phyloP scores from a whole-genome alignment of 2,888 invertebrate species.

The Apoderus coryli region DNA sequence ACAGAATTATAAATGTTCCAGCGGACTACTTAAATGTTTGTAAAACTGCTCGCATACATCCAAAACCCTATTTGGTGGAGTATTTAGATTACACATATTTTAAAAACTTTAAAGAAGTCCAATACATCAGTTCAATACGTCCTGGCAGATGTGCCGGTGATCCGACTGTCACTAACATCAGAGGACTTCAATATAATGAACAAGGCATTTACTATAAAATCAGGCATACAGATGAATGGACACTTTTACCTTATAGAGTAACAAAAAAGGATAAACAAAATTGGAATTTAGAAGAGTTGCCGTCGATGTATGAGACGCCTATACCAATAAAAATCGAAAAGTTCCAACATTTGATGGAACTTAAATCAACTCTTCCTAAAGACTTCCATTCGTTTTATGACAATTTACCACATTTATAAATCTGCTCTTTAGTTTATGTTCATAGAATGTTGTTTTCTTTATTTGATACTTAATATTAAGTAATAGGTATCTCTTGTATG shows the following conservation, averaged over 20 bases:
- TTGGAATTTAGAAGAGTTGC: slow-evolving; percentile 4
- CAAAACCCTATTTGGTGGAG: slow-evolving; percentile 7
- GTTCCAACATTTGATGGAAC: slow-evolving; percentile 3
- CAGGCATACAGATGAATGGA: slow-evolving; percentile 1
- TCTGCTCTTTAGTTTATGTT: no score
- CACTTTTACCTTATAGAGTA: background rate
- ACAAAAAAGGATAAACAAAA: slow-evolving; percentile 3
- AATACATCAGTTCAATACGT: slow-evolving; percentile 4
- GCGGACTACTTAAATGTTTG: slow-evolving; percentile 8
- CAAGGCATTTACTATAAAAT: slow-evolving; percentile 4
- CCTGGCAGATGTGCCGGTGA: slow-evolving; percentile 6
- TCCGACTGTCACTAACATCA: slow-evolving; percentile 5
- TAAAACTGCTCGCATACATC: slow-evolving; percentile 3
- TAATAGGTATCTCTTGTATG: no score
- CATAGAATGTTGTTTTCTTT: no score
- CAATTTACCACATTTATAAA: no score
- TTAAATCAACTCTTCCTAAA: slow-evolving; percentile 3
- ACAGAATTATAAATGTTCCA: slow-evolving; percentile 8
- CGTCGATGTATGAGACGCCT: slow-evolving; percentile 1
- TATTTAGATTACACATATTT: slow-evolving; percentile 5
- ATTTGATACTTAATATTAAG: no score
- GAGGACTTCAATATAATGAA: background rate
- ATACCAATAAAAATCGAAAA: slow-evolving; percentile 6
- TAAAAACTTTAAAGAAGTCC: no score
- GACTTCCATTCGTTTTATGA: slow-evolving; percentile 8